These are phyloP conservation scores for Pachymerium ferrugineum DNA, from an alignment of 2,888 invertebrate genomes.

Conservation along the genomic window DNA sequence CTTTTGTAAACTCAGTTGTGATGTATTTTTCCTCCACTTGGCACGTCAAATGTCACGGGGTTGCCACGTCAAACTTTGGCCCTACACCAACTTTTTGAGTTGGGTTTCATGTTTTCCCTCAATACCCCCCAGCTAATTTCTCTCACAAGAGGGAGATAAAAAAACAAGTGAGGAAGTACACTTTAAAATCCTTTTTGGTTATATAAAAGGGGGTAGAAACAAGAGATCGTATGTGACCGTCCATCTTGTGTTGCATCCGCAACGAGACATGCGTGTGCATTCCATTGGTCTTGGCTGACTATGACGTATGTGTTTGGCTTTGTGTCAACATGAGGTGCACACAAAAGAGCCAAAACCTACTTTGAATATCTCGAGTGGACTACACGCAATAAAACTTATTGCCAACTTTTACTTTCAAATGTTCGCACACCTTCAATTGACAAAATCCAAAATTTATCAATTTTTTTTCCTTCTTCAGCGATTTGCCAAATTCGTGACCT, in stretches of 20 bases:
- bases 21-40: background rate
- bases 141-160: background rate
- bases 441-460: no score
- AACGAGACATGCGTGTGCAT: constrained; percentile 2
- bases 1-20: constrained; percentile 5
- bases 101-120: background rate
- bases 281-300: constrained; percentile 22
- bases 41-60: constrained; percentile 20
- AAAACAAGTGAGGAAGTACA: no score
- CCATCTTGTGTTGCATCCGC: constrained; percentile 27
- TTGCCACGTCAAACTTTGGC: constrained; percentile 22
- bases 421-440: no score
- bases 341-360: constrained; percentile 2
- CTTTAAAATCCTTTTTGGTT: no score
- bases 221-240: background rate
- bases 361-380: constrained; percentile 15
- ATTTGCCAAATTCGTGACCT: no score
- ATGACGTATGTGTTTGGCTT: constrained; percentile 27
- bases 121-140: background rate
- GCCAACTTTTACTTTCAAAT: no score
- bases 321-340: constrained; percentile 25
- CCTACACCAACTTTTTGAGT: constrained; percentile 5
- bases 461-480: no score
- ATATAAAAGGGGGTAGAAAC: no score
- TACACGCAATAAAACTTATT: constrained; percentile 11